These are phyloP conservation scores for Hanleya hanleyi DNA, from an alignment of 2,888 invertebrate species.

Conservation along the genomic window DNA sequence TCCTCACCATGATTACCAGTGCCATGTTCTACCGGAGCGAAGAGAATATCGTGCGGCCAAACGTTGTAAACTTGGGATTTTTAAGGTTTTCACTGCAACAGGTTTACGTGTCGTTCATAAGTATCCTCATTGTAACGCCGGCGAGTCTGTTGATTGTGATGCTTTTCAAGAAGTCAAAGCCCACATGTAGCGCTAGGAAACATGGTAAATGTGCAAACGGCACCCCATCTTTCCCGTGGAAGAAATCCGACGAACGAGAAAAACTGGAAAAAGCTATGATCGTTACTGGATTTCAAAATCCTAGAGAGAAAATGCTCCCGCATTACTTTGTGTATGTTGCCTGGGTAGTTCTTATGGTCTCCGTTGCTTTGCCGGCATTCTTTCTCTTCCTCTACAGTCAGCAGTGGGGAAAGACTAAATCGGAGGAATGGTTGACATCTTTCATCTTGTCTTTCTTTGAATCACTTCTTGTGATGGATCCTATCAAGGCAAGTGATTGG, in stretches of 20 bases:
- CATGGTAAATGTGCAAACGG: not conserved
- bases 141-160: slow-evolving; percentile 61
- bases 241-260: not conserved
- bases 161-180: slow-evolving; percentile 50
- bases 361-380: slow-evolving; percentile 65
- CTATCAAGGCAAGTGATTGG: slow-evolving; percentile 66
- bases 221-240: not conserved
- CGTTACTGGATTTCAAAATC: not conserved
- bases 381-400: slow-evolving; percentile 74
- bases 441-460: slow-evolving; percentile 71
- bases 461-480: slow-evolving; percentile 71
- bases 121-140: slow-evolving; percentile 63
- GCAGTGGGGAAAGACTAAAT: slow-evolving; percentile 73
- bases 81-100: slow-evolving; percentile 50
- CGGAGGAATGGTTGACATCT: slow-evolving; percentile 73
- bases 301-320: slow-evolving; percentile 31
- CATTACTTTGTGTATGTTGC: slow-evolving; percentile 48
- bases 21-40: slow-evolving; percentile 68
- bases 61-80: slow-evolving; percentile 59
- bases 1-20: slow-evolving; percentile 70
- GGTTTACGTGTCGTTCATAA: slow-evolving; percentile 43
- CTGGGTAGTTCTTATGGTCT: slow-evolving; percentile 64
- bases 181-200: not conserved
- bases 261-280: not conserved
- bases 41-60: not conserved